Conservation (phyloP, 2,888 invertebrate genomes). For the Drosophila ustulata region DNA sequence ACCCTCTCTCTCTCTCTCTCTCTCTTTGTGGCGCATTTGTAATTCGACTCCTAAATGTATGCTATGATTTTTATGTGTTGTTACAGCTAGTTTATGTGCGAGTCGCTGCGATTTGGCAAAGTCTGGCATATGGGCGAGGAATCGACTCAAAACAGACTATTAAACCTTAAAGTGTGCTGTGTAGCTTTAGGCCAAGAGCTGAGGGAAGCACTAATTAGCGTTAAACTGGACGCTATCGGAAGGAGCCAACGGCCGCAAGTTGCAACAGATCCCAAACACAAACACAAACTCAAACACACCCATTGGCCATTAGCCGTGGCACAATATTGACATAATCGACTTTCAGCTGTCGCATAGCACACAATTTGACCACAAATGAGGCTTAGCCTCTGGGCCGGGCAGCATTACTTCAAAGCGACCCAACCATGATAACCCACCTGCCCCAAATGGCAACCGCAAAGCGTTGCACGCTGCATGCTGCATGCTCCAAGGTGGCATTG, state of each 20-base stretch:
- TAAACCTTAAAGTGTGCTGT: slow-evolving; percentile 15
- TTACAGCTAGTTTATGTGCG: slow-evolving; percentile 56
- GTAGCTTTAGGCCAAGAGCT: slow-evolving; percentile 22
- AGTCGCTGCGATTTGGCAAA: slow-evolving; percentile 29
- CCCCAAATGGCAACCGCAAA: slow-evolving; percentile 38
- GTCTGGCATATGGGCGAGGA: slow-evolving; percentile 43
- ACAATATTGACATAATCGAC: slow-evolving; percentile 81
- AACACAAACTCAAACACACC: slow-evolving; percentile 55
- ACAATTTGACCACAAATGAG: slow-evolving; percentile 79
- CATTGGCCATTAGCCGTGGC: slow-evolving; percentile 69
- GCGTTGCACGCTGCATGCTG: slow-evolving; percentile 25
- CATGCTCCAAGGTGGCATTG: slow-evolving; percentile 16
- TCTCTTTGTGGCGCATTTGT: slow-evolving; percentile 39
- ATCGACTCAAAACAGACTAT: slow-evolving; percentile 4
- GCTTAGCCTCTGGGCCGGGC: slow-evolving; percentile 70
- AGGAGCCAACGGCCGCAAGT: slow-evolving; percentile 50
- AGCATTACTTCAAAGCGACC: slow-evolving; percentile 69
- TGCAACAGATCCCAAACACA: slow-evolving; percentile 70
- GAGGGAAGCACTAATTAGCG: slow-evolving; percentile 64
- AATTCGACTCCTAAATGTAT: slow-evolving; percentile 73
- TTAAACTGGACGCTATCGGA: slow-evolving; percentile 42
- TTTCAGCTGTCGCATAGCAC: slow-evolving; percentile 75
- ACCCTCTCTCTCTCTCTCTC: slow-evolving; percentile 1
- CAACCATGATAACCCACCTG: slow-evolving; percentile 24
- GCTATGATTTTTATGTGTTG: slow-evolving; percentile 69